Evolutionary conservation across 2,113 vertebrate genomes (phyloP), one percentile per base, ranked within the genome.

Genomic region (Isurus oxyrinchus): DNA sequence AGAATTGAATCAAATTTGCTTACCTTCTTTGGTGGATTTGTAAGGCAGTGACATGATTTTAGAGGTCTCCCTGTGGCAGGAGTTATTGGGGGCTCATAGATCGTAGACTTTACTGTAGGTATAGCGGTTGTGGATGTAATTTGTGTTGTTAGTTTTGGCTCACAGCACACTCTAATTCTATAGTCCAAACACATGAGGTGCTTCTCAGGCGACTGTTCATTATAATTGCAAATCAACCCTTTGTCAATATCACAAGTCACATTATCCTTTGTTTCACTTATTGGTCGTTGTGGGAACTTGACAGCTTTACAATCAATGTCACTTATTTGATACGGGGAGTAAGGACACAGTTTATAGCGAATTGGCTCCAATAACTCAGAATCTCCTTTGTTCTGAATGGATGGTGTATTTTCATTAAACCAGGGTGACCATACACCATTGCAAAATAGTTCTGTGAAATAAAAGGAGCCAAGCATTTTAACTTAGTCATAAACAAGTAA

Each of bases 111-210:
- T n/a, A 63, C 1, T 40, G 8, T 3, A 16, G 91, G 13, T 40
- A 3, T 21, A 61, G 35, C 23, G 16, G 91, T 53, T 95, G 94
- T 95, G 8, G 94, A 4, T 27, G 63, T 95, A 25, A 8, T 16
- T 59, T 31, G 11, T 57, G 90, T 63, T 31, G 90, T 95, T 31
- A 5, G 23, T 55, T 0, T 72, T 53, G 0, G 94, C 67, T 95
- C 94, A 69, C 94, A 95, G 67, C 94, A 95, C 67, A 95, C 94
- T 55, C 94, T 76, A 35, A 95, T 72, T 72, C 49, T 95, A 35
- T 95, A 95, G 44, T 95, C 94, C 67, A 95, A 59, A 95, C 94
- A 95, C 94, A 55, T 72, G 40, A 72, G 21, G 66, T 35, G 93
- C 49, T 69, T 40, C 61, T 40, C 1, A 0, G 44, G 14, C 19